Evolutionary conservation across 2,888 invertebrate species (phyloP).

Genomic region (Tortricodes alternella): DNA sequence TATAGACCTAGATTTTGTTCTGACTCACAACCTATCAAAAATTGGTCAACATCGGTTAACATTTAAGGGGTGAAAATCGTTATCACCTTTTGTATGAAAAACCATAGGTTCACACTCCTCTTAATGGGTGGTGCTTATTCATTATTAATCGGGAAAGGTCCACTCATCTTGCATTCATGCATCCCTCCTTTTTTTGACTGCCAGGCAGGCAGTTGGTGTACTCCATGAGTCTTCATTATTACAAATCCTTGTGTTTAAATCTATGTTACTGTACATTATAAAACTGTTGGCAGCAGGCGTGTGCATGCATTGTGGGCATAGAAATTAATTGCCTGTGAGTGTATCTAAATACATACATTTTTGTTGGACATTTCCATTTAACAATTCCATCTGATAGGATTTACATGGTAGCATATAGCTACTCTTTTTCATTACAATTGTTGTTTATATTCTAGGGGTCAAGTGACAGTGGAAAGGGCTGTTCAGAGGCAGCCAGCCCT

Average conservation of each 20-base stretch:
- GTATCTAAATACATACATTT: conserved; percentile 22
- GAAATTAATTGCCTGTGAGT: conserved; percentile 15
- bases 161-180: background rate
- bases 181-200: background rate
- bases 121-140: conserved; percentile 27
- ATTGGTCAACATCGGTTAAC: too few species aligned
- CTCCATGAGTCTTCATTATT: conserved; percentile 3
- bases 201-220: background rate
- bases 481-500: conserved; percentile 87
- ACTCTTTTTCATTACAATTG: background rate
- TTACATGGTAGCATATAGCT: background rate
- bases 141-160: conserved; percentile 15
- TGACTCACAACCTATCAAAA: too few species aligned
- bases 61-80: too few species aligned
- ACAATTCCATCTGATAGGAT: conserved; percentile 9
- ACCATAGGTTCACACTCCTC: too few species aligned
- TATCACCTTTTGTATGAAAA: too few species aligned
- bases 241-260: conserved; percentile 8
- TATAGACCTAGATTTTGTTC: too few species aligned
- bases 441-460: conserved; percentile 82
- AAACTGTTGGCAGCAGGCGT: conserved; percentile 9
- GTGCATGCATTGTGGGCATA: conserved; percentile 16
- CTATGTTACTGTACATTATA: conserved; percentile 3
- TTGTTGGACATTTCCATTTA: conserved; percentile 17
- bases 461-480: conserved; percentile 92